phyloP scores from a whole-genome alignment of 2,888 invertebrate species.

The Disparrhopalites patrizii region DNA sequence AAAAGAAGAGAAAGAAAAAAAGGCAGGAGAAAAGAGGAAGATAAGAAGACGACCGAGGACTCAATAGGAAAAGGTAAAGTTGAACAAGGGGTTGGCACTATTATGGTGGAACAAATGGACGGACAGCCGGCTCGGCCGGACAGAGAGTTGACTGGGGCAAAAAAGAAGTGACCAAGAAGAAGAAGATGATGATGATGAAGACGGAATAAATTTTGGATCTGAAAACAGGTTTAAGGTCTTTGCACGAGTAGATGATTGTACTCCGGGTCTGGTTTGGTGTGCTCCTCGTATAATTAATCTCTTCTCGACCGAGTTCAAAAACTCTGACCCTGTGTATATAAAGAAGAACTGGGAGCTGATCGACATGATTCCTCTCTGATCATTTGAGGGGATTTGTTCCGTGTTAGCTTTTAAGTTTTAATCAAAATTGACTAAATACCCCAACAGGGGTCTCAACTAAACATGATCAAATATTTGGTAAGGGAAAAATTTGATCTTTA shows the following conservation, averaged over 20 bases:
- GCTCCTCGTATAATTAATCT: slow-evolving; percentile 47
- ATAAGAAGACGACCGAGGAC: slow-evolving; percentile 1
- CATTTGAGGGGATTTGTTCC: slow-evolving; percentile 47
- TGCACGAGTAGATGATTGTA: slow-evolving; percentile 43
- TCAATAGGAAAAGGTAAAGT: neutral
- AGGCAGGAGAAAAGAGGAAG: slow-evolving; percentile 4
- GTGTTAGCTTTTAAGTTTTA: slow-evolving; percentile 34
- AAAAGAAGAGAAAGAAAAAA: too few species aligned
- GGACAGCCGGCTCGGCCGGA: slow-evolving; percentile 18
- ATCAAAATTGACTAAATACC: slow-evolving; percentile 34
- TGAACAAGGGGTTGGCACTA: slow-evolving; percentile 4
- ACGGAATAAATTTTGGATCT: slow-evolving; percentile 37
- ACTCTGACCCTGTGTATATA: slow-evolving; percentile 48
- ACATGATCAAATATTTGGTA: slow-evolving; percentile 48
- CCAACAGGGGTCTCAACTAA: slow-evolving; percentile 43
- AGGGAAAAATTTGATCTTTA: too few species aligned
- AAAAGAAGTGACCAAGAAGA: slow-evolving; percentile 27
- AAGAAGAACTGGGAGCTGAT: slow-evolving; percentile 44
- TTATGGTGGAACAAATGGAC: slow-evolving; percentile 11
- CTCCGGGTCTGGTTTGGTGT: slow-evolving; percentile 46
- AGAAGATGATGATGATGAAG: slow-evolving; percentile 19
- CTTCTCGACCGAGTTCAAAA: slow-evolving; percentile 48
- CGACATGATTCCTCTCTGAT: slow-evolving; percentile 47
- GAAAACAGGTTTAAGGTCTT: slow-evolving; percentile 48
- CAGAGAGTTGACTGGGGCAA: slow-evolving; percentile 30